A percentile compares a stretch with the other conserved stretches of the same genome.
Conservation (phyloP, 2,113 vertebrate genomes). For the Campylomormyrus numenius region DNA sequence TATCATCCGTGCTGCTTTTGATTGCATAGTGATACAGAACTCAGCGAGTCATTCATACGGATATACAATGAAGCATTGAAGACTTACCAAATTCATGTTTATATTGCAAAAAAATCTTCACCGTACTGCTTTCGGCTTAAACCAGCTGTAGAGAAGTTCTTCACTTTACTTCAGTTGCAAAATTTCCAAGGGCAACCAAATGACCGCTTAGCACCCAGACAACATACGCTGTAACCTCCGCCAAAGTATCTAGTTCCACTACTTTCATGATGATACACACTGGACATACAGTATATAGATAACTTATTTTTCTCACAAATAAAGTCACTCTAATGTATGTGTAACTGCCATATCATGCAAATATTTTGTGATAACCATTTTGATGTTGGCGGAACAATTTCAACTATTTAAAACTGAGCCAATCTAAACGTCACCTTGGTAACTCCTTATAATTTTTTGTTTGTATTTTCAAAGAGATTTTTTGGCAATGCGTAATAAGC, state of each 20-base stretch:
- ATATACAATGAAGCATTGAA: not conserved
- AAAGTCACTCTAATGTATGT: not conserved
- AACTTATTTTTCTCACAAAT: not conserved
- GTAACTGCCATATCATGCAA: not conserved
- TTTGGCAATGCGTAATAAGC: not conserved
- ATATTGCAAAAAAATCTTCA: not conserved
- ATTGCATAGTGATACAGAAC: not conserved
- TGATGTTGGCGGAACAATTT: constrained; percentile 11
- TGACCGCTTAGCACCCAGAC: not conserved
- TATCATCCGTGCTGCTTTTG: not conserved
- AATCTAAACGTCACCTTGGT: constrained; percentile 29
- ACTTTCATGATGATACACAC: not conserved
- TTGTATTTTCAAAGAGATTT: constrained; percentile 8
- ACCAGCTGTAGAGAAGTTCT: not conserved
- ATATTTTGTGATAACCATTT: not conserved
- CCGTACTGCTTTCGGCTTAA: not conserved
- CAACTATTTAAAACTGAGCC: not conserved
- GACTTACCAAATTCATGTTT: not conserved
- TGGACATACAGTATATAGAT: not conserved
- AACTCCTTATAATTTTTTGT: constrained; percentile 22
- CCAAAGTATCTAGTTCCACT: not conserved
- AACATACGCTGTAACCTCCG: not conserved
- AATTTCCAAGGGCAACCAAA: not conserved
- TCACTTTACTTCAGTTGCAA: not conserved
- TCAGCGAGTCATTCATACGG: not conserved